Base-by-base conservation (phyloP, 2,888 invertebrate species). In the Drosophila leonis region DNA sequence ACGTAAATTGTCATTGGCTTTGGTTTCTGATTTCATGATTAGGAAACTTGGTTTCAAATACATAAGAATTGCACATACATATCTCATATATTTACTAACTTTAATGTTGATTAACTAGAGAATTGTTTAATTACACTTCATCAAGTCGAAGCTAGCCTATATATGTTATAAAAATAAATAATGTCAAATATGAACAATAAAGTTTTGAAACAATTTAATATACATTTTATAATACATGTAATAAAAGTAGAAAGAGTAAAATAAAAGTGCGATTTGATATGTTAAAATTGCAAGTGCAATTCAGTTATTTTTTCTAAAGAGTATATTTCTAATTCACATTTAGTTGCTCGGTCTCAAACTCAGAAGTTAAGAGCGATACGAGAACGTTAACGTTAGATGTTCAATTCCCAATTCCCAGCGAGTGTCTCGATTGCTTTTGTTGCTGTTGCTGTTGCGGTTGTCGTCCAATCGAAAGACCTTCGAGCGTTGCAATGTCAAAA, bases 401-500 rank as follows among this genome's bases (percentile, higher is more conserved):
- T 13, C 39, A 27, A 27, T 27, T n/a, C 15, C 6, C 39, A 35
- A 46, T 31, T 20, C 29, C 6, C 15, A 31, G 20, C 31, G 48
- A 33, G 29, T 20, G 44, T 24, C 27, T 41, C 62, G 33, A 48
- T 54, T 52, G 62, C 15, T 46, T 52, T 42, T 51, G 64, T 35
- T 65, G 44, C 12, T 41, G 52, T 15, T 46, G 61, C 2, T 18
- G 54, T 49, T 56, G 56, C 20, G n/a, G 68, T 44, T 57, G 31
- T 10, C 31, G 42, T 51, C 49, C 81, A 80, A 64, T 74, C 78
- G 59, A 71, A 80, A 81, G 82, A 71, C 79, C 82, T 80, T 82
- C 82, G 66, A 69, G 64, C 46, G 67, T 62, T 61, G 78, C 78
- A 80, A 82, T 80, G 80, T 80, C 80, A 79, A 79, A 82, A 80